Percentiles rank a stretch among this genome's conserved stretches.
Evolutionary conservation across 2,797 vertebrate genomes (phyloP).

Genomic region (Arctocebus calabarensis): DNA sequence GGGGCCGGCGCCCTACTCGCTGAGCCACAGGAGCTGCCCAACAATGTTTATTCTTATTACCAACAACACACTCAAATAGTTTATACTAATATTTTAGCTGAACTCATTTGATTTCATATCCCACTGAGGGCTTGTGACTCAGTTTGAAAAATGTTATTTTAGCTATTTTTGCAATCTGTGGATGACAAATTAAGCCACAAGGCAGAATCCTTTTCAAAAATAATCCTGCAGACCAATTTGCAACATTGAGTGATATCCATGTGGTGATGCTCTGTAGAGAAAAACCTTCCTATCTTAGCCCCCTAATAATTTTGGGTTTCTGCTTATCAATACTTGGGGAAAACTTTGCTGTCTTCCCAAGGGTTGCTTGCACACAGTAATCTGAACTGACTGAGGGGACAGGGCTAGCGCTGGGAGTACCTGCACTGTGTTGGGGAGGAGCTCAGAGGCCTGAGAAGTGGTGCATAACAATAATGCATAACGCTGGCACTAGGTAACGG

Average conservation of each 20-base stretch:
- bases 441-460: background rate
- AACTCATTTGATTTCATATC: slow-evolving; percentile 35
- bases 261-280: background rate
- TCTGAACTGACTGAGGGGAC: background rate
- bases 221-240: background rate
- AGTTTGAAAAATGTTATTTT: slow-evolving; percentile 39
- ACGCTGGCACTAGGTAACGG: background rate
- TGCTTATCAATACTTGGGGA: background rate
- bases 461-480: background rate
- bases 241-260: background rate
- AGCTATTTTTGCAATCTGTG: background rate
- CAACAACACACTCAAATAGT: background rate
- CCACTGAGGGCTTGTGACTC: background rate
- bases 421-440: background rate
- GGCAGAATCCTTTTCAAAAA: background rate
- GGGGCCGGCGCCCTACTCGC: too few species aligned
- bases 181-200: background rate
- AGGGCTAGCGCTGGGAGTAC: background rate
- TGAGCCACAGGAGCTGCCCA: too few species aligned
- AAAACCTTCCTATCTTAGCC: background rate
- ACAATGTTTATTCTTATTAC: slow-evolving; percentile 32
- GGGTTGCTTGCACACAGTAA: background rate
- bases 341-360: background rate
- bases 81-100: slow-evolving; percentile 26
- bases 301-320: slow-evolving; percentile 36